phyloP scores from a whole-genome alignment of 2,888 invertebrate species.

The Drosophila acutilabella region DNA sequence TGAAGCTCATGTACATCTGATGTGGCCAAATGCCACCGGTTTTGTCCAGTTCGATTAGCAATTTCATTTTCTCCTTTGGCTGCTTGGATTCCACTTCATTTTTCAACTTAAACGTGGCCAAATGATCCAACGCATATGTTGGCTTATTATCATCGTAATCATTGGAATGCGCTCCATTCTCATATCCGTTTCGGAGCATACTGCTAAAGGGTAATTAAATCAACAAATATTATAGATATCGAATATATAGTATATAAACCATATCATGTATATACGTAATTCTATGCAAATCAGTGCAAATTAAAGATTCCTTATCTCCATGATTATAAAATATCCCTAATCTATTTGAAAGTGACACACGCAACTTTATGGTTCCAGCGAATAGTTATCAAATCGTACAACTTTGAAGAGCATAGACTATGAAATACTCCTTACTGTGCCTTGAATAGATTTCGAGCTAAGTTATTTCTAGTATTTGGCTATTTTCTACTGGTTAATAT shows the following conservation, averaged over 20 bases:
- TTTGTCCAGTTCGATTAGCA: constrained; percentile 95
- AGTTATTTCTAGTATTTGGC: no score
- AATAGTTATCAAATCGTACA: neutral
- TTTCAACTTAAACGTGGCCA: constrained; percentile 98
- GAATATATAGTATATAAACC: neutral
- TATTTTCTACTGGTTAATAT: no score
- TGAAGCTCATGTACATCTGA: constrained; percentile 96
- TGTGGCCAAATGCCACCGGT: constrained; percentile 99
- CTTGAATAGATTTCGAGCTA: no score
- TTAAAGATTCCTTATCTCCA: neutral
- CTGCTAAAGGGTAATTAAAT: constrained; percentile 26
- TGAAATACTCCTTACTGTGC: neutral
- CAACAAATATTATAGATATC: neutral
- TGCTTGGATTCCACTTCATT: constrained; percentile 94
- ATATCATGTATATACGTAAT: neutral
- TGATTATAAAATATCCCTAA: neutral
- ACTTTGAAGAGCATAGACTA: neutral
- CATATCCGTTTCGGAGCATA: constrained; percentile 76
- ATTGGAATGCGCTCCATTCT: constrained; percentile 56
- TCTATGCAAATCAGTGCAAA: constrained; percentile 8
- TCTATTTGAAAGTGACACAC: neutral
- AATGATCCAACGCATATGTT: constrained; percentile 96
- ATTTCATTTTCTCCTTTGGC: constrained; percentile 96
- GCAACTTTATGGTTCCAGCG: neutral
- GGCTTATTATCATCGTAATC: constrained; percentile 85